phyloP scores from a whole-genome alignment of 2,888 invertebrate genomes.

The Mythimna impura region DNA sequence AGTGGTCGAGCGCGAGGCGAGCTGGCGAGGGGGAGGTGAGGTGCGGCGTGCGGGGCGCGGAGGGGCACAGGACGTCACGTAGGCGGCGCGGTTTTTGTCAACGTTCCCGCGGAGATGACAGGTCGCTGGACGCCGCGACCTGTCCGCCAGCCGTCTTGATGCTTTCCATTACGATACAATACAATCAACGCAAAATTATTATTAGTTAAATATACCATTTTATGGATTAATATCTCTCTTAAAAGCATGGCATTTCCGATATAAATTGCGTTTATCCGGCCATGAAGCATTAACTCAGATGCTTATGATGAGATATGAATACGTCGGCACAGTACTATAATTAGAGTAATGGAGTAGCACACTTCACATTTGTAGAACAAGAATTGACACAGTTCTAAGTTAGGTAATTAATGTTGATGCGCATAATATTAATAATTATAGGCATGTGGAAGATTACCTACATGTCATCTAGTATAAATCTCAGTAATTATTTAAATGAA shows the following conservation, averaged over 20 bases:
- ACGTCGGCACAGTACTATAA: conserved; percentile 46
- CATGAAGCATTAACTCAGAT: conserved; percentile 24
- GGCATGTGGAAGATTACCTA: not conserved
- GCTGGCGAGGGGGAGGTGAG: conserved; percentile 61
- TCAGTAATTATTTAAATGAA: conserved; percentile 31
- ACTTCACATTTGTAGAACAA: conserved; percentile 39
- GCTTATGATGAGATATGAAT: conserved; percentile 47
- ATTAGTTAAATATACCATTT: conserved; percentile 43
- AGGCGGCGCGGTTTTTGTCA: conserved; percentile 90
- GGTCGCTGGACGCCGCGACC: conserved; percentile 88
- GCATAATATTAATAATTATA: conserved; percentile 35
- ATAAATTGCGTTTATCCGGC: conserved; percentile 50
- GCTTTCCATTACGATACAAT: conserved; percentile 73
- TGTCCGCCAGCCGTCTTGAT: conserved; percentile 81
- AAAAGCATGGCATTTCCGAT: conserved; percentile 26
- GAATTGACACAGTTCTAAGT: conserved; percentile 48
- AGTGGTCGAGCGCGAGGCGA: conserved; percentile 85
- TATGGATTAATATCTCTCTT: conserved; percentile 22
- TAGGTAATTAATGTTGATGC: conserved; percentile 38
- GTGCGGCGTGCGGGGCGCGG: conserved; percentile 55
- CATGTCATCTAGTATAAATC: conserved; percentile 19
- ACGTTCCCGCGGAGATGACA: conserved; percentile 90
- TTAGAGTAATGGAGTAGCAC: conserved; percentile 59
- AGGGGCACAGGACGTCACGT: conserved; percentile 88
- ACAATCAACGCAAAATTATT: conserved; percentile 57